Percentiles rank a stretch among this genome's conserved stretches.
Conservation (phyloP, 2,888 invertebrate species). For the Odontothrips loti region DNA sequence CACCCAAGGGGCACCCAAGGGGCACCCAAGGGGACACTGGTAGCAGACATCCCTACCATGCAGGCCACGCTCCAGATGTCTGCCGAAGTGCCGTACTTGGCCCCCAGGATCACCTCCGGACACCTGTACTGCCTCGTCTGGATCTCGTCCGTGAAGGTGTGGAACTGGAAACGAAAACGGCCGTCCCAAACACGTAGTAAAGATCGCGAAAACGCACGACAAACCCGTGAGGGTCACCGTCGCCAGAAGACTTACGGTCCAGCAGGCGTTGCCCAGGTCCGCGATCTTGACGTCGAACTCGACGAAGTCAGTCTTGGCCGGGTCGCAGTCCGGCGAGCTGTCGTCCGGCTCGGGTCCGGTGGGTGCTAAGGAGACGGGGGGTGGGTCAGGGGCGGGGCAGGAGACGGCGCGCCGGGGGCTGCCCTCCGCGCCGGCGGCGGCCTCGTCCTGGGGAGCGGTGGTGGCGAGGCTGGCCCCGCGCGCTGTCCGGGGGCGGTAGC, state of each 20-base stretch:
- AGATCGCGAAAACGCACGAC: not conserved
- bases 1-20: not conserved
- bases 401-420: not conserved
- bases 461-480: not conserved
- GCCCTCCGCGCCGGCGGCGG: not conserved
- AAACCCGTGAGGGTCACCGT: not conserved
- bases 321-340: constrained; percentile 16
- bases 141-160: constrained; percentile 78
- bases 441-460: not conserved
- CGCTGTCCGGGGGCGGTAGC: not conserved
- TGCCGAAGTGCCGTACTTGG: constrained; percentile 72
- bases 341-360: not conserved
- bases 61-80: constrained; percentile 86
- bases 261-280: constrained; percentile 62
- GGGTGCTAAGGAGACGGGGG: not conserved
- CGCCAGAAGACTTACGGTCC: constrained; percentile 45
- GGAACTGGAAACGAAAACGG: constrained; percentile 49
- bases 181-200: not conserved
- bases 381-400: constrained; percentile 8
- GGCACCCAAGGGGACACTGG: not conserved
- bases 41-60: constrained; percentile 50
- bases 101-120: constrained; percentile 71
- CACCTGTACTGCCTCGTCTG: constrained; percentile 80
- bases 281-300: constrained; percentile 54
- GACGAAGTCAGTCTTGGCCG: constrained; percentile 20